Evolutionary conservation across 2,888 invertebrate species (phyloP).

Genomic region (Dryobotodes eremita): DNA sequence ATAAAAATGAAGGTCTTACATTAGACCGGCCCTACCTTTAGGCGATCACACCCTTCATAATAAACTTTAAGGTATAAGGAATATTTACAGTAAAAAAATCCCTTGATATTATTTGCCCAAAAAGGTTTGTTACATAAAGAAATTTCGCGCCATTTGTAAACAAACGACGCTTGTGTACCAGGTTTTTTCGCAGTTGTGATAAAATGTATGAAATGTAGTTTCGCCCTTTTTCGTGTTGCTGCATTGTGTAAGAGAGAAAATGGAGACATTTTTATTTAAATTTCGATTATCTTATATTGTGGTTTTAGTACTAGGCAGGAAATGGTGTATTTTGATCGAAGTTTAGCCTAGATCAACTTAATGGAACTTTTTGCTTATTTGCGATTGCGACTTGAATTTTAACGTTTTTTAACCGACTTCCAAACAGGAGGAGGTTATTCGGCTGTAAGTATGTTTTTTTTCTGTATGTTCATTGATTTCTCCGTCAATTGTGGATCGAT

Average conservation of each 20-base stretch:
- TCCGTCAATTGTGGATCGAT: too few relatives aligned
- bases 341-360: too few relatives aligned
- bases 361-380: too few relatives aligned
- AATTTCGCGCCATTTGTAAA: conserved; percentile 79
- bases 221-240: conserved; percentile 50
- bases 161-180: conserved; percentile 69
- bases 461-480: too few relatives aligned
- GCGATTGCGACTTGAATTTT: too few relatives aligned
- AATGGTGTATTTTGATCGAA: not conserved
- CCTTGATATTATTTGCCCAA: conserved; percentile 70
- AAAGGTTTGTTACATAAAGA: conserved; percentile 78
- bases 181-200: conserved; percentile 63
- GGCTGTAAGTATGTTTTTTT: too few relatives aligned
- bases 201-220: conserved; percentile 69
- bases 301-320: not conserved
- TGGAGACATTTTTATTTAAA: conserved; percentile 36
- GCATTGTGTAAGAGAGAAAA: not conserved
- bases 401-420: too few relatives aligned
- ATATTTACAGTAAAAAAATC: conserved; percentile 68
- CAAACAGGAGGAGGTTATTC: too few relatives aligned
- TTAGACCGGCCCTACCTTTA: conserved; percentile 40
- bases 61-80: conserved; percentile 69
- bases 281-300: not conserved
- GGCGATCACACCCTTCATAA: conserved; percentile 62
- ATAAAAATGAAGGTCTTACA: conserved; percentile 49